Percentiles rank a stretch among this genome's conserved stretches.
These are phyloP conservation scores for Orchesellides sinensis DNA, from an alignment of 2,888 invertebrate genomes.

Conservation along the genomic window DNA sequence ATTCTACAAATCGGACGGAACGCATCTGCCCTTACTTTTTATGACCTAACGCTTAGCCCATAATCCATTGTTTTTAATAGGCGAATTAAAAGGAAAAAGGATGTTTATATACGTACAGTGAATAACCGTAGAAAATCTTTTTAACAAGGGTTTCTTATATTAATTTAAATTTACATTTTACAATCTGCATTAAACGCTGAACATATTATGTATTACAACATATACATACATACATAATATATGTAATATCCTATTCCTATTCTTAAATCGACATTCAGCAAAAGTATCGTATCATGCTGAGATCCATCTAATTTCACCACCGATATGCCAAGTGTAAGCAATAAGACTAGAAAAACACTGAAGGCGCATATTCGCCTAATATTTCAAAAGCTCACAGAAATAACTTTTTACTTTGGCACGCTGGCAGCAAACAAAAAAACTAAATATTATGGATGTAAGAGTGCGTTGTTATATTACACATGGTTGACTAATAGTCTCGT, in stretches of 20 bases:
- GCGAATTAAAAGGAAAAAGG: slow-evolving; percentile 3
- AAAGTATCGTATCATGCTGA: slow-evolving; percentile 42
- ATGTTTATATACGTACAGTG: too few relatives aligned
- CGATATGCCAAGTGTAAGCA: not conserved
- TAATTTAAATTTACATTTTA: not conserved
- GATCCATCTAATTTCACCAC: slow-evolving; percentile 45
- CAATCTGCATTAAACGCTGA: too few relatives aligned
- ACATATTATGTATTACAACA: too few relatives aligned
- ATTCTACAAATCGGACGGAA: too few relatives aligned
- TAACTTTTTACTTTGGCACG: slow-evolving; percentile 20
- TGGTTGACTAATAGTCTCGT: slow-evolving; percentile 15
- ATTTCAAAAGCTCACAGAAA: slow-evolving; percentile 22
- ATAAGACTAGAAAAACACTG: not conserved
- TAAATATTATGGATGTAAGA: slow-evolving; percentile 3
- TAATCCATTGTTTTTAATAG: not conserved
- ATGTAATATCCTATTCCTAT: too few relatives aligned
- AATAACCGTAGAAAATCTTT: not conserved
- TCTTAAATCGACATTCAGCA: slow-evolving; percentile 1
- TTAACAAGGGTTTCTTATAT: too few relatives aligned
- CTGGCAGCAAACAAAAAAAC: not conserved
- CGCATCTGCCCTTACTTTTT: too few relatives aligned
- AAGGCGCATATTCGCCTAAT: slow-evolving; percentile 10
- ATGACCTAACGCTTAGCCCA: too few relatives aligned
- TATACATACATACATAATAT: too few relatives aligned
- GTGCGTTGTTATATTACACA: not conserved